Evolutionary conservation across 1,140 invertebrate species (phyloP).

Genomic region (Homalodisca vitripennis): DNA sequence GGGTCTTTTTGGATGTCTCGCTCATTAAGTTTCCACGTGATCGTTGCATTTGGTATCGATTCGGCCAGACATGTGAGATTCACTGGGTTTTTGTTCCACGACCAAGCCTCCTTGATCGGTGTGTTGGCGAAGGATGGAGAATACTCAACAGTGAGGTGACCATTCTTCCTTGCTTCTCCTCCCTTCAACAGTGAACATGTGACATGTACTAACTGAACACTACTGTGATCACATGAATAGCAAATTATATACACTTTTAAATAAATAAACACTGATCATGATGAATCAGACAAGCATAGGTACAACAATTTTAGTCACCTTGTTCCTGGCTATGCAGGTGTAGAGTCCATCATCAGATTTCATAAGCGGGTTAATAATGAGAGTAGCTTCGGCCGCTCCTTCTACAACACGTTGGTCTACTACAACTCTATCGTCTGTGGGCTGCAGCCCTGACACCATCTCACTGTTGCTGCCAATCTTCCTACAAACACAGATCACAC

Average conservation of each 20-base stretch:
- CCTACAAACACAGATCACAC: no score
- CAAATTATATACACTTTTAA: neutral
- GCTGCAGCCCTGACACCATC: slow-evolving; percentile 60
- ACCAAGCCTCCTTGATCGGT: slow-evolving; percentile 71
- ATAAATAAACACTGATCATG: neutral
- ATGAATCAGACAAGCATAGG: neutral
- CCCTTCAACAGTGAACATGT: no score
- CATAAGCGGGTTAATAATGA: slow-evolving; percentile 60
- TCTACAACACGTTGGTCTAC: slow-evolving; percentile 55
- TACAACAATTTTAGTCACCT: slow-evolving; percentile 41
- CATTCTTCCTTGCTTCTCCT: slow-evolving; percentile 69
- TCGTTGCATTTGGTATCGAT: slow-evolving; percentile 89
- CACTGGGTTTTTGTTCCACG: slow-evolving; percentile 74
- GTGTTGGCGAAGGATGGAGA: slow-evolving; percentile 68
- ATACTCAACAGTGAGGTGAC: slow-evolving; percentile 79
- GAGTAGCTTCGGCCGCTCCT: slow-evolving; percentile 60
- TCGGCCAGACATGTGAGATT: slow-evolving; percentile 88
- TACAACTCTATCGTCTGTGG: slow-evolving; percentile 57
- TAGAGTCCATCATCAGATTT: slow-evolving; percentile 84
- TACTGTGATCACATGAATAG: no score
- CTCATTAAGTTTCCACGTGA: slow-evolving; percentile 69
- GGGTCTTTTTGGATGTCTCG: slow-evolving; percentile 48
- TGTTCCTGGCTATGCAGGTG: slow-evolving; percentile 80
- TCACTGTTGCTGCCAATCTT: slow-evolving; percentile 38
- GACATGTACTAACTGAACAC: no score